Conservation (phyloP, 2,113 vertebrate species). For the Elachura formosa region DNA sequence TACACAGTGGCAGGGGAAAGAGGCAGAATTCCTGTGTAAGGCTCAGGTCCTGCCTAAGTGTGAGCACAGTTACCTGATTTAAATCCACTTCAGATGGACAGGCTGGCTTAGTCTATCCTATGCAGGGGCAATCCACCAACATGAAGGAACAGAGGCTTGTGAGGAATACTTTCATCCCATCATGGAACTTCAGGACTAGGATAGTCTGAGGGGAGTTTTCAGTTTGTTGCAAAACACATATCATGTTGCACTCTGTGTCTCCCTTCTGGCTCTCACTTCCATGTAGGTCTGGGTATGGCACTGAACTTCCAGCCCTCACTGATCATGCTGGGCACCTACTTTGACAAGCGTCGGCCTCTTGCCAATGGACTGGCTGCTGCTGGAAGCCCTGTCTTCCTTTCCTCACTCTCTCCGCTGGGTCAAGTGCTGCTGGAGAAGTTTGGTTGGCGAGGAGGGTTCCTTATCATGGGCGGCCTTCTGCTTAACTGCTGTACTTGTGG, state of each 20-base stretch:
- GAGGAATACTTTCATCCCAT: background rate
- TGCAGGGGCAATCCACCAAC: background rate
- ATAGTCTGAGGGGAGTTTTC: background rate
- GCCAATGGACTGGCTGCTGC: slow-evolving; percentile 79
- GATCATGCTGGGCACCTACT: slow-evolving; percentile 78
- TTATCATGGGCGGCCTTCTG: slow-evolving; percentile 79
- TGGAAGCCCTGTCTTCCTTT: slow-evolving; percentile 79
- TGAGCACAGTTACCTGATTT: background rate
- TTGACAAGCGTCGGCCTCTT: slow-evolving; percentile 75
- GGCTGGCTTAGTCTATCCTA: background rate
- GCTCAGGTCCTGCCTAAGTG: background rate
- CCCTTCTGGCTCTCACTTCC: background rate
- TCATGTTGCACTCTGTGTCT: background rate
- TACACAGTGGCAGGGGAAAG: background rate
- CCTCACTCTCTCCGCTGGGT: slow-evolving; percentile 74
- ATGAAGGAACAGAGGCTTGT: background rate
- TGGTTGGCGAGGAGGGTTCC: slow-evolving; percentile 79
- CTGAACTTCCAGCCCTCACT: slow-evolving; percentile 79
- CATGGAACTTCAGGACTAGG: background rate
- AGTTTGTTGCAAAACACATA: background rate
- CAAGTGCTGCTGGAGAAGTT: slow-evolving; percentile 75
- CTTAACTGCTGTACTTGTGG: slow-evolving; percentile 79
- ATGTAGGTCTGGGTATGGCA: slow-evolving; percentile 73
- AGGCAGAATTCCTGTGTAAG: background rate
- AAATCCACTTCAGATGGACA: background rate